phyloP scores from a whole-genome alignment of 2,888 invertebrate species.

The Pachliopta kotzebuea region DNA sequence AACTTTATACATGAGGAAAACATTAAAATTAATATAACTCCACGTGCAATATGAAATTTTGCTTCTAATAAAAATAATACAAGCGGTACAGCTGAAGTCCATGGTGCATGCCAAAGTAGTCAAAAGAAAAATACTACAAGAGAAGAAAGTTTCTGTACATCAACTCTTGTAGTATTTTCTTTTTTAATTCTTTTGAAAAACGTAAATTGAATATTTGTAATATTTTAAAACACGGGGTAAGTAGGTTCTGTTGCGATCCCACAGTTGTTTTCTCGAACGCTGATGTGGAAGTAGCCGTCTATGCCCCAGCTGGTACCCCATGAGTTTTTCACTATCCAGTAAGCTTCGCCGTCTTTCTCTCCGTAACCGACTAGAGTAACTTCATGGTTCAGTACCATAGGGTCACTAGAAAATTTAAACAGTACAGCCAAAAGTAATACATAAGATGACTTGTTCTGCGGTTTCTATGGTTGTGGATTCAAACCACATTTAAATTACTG shows the following conservation, averaged over 20 bases:
- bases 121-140: not conserved
- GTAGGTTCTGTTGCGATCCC: conserved; percentile 92
- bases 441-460: no score
- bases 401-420: conserved; percentile 76
- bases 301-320: conserved; percentile 98
- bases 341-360: conserved; percentile 87
- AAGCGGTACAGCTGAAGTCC: not conserved
- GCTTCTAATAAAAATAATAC: conserved; percentile 1
- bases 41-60: conserved; percentile 21
- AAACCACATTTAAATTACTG: no score
- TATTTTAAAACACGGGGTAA: conserved; percentile 83
- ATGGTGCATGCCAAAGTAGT: not conserved
- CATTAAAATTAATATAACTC: conserved; percentile 12
- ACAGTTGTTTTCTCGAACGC: conserved; percentile 92
- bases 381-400: conserved; percentile 88
- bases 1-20: conserved; percentile 5
- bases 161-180: not conserved
- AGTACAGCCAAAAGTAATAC: no score
- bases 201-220: not conserved
- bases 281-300: conserved; percentile 94
- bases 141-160: not conserved
- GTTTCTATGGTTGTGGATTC: no score
- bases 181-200: not conserved
- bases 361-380: conserved; percentile 96
- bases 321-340: conserved; percentile 96